Conservation (phyloP, 2,888 invertebrate species). For the Pseudanteris insignis region DNA sequence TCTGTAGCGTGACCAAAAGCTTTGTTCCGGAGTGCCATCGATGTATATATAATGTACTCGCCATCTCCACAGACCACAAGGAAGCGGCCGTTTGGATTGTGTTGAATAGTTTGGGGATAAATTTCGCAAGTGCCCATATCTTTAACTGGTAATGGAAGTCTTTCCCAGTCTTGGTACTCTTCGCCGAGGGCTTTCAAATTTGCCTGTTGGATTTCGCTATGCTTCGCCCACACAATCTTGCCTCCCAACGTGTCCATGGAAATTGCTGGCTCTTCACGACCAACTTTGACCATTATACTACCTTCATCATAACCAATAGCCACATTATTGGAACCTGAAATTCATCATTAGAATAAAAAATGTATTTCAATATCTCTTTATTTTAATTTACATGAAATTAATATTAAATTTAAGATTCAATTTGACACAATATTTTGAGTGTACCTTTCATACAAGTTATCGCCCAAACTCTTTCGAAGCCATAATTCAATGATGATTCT, state of each 20-base stretch:
- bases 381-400: background rate
- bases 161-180: conserved; percentile 68
- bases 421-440: too few relatives aligned
- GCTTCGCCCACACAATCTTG: conserved; percentile 98
- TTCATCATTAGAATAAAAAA: background rate
- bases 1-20: conserved; percentile 98
- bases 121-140: conserved; percentile 99
- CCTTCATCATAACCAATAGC: conserved; percentile 97
- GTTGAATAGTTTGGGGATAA: conserved; percentile 97
- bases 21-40: conserved; percentile 98
- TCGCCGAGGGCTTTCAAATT: conserved; percentile 87
- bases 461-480: conserved; percentile 98
- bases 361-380: background rate
- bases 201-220: conserved; percentile 97
- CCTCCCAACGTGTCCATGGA: conserved; percentile 99
- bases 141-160: conserved; percentile 90
- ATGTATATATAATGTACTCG: conserved; percentile 99
- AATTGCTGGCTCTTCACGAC: conserved; percentile 97
- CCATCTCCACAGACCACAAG: conserved; percentile 99
- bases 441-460: conserved; percentile 87
- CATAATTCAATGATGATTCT: conserved; percentile 97
- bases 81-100: conserved; percentile 96
- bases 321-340: conserved; percentile 72
- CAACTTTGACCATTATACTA: conserved; percentile 95
- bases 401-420: conserved; percentile 5